phyloP scores from a whole-genome alignment of 1,140 invertebrate species.

The Zaprionus davidi region DNA sequence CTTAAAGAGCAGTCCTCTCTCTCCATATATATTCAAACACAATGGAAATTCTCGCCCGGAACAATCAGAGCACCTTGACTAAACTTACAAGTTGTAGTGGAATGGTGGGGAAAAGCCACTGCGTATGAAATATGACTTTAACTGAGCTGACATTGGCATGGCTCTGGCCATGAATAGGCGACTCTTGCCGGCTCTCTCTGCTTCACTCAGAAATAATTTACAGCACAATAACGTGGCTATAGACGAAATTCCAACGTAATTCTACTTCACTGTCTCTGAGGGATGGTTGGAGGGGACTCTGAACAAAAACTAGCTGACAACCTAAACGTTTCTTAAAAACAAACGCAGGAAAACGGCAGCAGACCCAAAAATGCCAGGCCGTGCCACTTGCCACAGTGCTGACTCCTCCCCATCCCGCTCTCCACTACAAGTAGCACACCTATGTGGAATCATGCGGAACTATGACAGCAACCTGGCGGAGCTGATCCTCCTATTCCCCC shows the following conservation, averaged over 20 bases:
- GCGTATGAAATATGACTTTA: slow-evolving; percentile 66
- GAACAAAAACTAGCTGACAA: slow-evolving; percentile 74
- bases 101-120: slow-evolving; percentile 13
- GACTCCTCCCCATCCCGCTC: background rate
- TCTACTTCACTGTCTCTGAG: slow-evolving; percentile 5
- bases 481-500: background rate
- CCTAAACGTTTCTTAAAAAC: slow-evolving; percentile 80
- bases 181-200: background rate
- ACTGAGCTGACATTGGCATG: slow-evolving; percentile 59
- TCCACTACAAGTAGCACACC: slow-evolving; percentile 33
- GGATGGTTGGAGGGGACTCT: background rate
- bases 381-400: slow-evolving; percentile 50
- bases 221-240: slow-evolving; percentile 53
- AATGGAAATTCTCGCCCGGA: slow-evolving; percentile 8
- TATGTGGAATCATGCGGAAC: slow-evolving; percentile 76
- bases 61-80: slow-evolving; percentile 38
- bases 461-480: slow-evolving; percentile 62
- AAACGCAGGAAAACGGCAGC: slow-evolving; percentile 50
- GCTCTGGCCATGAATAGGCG: background rate
- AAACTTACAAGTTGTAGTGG: slow-evolving; percentile 43
- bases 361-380: slow-evolving; percentile 62
- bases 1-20: background rate
- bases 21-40: background rate
- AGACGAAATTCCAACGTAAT: slow-evolving; percentile 57
- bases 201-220: slow-evolving; percentile 34